These are phyloP conservation scores for Dasypogon diadema DNA, from an alignment of 2,888 invertebrate genomes.

Conservation along the genomic window DNA sequence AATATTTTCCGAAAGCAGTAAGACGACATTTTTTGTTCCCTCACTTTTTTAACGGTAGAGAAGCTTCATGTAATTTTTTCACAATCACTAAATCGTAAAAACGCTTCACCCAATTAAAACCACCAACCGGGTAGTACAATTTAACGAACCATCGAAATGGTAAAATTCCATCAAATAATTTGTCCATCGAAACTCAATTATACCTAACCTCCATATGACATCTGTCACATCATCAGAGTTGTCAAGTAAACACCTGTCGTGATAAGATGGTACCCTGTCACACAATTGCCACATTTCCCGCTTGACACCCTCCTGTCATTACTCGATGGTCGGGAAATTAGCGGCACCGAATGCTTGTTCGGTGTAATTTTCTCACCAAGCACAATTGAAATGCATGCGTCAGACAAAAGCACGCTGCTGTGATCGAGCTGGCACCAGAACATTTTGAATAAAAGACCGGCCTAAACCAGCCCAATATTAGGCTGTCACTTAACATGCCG, in stretches of 20 bases:
- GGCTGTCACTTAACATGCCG: slow-evolving; percentile 51
- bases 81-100: no score
- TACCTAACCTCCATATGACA: background rate
- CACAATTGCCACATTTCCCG: slow-evolving; percentile 3
- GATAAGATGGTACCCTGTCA: slow-evolving; percentile 34
- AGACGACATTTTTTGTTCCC: no score
- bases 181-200: no score
- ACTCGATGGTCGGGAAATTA: slow-evolving; percentile 3
- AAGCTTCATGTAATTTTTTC: no score
- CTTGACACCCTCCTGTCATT: slow-evolving; percentile 27
- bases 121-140: no score
- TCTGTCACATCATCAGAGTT: slow-evolving; percentile 19
- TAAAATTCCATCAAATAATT: no score
- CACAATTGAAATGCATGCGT: slow-evolving; percentile 38
- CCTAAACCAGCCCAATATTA: slow-evolving; percentile 51
- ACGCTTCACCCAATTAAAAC: no score
- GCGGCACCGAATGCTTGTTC: slow-evolving; percentile 2
- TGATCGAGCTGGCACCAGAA: background rate
- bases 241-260: slow-evolving; percentile 23
- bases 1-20: no score
- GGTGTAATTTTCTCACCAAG: slow-evolving; percentile 1
- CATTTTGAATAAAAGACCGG: slow-evolving; percentile 47
- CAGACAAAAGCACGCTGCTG: slow-evolving; percentile 10
- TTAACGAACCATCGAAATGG: no score
- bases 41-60: no score